Percentiles rank a stretch among this genome's conserved stretches.
Conservation (phyloP, 2,888 invertebrate species). For the Nomada hirtipes region DNA sequence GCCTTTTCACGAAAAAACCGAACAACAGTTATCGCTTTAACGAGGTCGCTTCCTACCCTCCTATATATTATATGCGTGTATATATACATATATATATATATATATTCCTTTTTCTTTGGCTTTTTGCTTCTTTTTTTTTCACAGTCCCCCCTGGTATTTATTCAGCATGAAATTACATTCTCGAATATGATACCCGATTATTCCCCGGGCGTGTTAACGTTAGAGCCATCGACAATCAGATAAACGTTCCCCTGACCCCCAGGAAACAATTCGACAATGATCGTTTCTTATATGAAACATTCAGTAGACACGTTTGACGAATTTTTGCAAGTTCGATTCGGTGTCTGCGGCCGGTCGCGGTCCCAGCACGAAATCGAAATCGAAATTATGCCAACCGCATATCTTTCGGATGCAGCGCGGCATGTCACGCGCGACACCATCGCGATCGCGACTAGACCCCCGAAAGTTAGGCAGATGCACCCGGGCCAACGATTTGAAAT, state of each 20-base stretch:
- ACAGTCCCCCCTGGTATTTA: no score
- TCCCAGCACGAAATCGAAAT: slow-evolving; percentile 43
- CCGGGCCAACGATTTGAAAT: slow-evolving; percentile 72
- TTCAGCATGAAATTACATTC: not conserved
- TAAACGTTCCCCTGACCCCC: not conserved
- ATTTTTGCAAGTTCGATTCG: slow-evolving; percentile 43
- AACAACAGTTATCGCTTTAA: slow-evolving; percentile 57
- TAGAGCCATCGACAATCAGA: not conserved
- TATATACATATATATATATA: no score
- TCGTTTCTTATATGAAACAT: slow-evolving; percentile 26
- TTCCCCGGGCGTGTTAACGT: not conserved
- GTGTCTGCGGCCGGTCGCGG: not conserved
- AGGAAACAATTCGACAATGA: not conserved
- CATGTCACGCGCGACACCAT: not conserved
- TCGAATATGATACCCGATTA: not conserved
- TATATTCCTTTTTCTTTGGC: no score
- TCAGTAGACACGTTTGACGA: slow-evolving; percentile 15
- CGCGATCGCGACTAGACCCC: slow-evolving; percentile 51
- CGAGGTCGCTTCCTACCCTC: slow-evolving; percentile 58
- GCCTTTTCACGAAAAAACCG: slow-evolving; percentile 52
- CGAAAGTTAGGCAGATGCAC: slow-evolving; percentile 74
- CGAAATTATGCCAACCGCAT: slow-evolving; percentile 44
- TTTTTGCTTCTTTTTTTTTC: no score
- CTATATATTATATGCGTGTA: not conserved
- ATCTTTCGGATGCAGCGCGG: slow-evolving; percentile 54